phyloP scores from a whole-genome alignment of 1,140 invertebrate genomes.

The Lordiphosa clarofinis region DNA sequence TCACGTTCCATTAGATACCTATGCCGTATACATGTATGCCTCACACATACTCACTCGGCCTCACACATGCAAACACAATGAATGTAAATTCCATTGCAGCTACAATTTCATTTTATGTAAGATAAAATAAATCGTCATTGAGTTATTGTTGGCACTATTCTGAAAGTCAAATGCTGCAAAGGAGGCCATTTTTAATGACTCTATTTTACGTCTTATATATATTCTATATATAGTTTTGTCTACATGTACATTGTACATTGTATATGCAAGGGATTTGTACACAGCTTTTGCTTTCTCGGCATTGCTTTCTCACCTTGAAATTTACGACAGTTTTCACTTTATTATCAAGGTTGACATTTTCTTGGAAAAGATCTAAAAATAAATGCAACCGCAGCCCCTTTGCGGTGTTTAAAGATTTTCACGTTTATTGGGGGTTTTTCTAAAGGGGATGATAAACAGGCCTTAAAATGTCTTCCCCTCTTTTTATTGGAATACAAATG shows the following conservation, averaged over 20 bases:
- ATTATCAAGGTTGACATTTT: conserved; percentile 38
- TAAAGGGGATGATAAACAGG: conserved; percentile 25
- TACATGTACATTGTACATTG: neutral
- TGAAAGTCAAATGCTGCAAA: conserved; percentile 25
- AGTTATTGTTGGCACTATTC: conserved; percentile 11
- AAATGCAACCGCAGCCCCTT: conserved; percentile 2
- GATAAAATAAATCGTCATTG: conserved; percentile 29
- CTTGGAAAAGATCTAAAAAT: conserved; percentile 37
- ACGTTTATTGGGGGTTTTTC: neutral
- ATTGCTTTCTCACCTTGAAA: conserved; percentile 50
- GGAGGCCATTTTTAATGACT: conserved; percentile 52
- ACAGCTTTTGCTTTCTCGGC: conserved; percentile 2
- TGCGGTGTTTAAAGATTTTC: conserved; percentile 9
- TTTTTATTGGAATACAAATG: conserved; percentile 2
- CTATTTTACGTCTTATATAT: conserved; percentile 23
- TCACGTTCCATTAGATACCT: conserved; percentile 78
- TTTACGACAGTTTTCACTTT: conserved; percentile 59
- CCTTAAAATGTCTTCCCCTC: neutral
- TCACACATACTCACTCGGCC: conserved; percentile 16
- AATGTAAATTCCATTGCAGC: conserved; percentile 63
- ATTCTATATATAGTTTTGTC: neutral
- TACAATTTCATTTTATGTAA: conserved; percentile 59
- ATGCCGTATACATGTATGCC: conserved; percentile 25
- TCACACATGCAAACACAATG: conserved; percentile 22
- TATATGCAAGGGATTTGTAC: conserved; percentile 1